Base-by-base conservation (phyloP, 1,140 invertebrate genomes). In the Scaptodrosophila lebanonensis region DNA sequence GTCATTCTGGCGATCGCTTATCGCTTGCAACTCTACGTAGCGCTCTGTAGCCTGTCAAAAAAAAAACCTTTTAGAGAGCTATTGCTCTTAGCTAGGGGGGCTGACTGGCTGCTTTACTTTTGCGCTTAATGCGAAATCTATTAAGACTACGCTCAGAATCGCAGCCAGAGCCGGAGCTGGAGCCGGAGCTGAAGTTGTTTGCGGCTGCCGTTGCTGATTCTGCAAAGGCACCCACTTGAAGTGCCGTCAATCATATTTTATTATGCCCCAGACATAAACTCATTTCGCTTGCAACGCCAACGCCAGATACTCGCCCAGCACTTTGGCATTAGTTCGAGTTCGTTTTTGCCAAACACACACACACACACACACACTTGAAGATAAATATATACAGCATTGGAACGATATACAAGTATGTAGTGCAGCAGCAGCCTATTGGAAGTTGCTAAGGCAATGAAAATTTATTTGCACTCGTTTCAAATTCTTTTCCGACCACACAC, bases 231-330 rank as follows among this genome's bases (percentile, higher is more conserved):
- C 48, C 32, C 38, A 71, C 42, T 67, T 64, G 57, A 79, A 82
- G 76, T 82, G 75, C 52, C 76, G 75, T 79, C 75, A 79, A 79
- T 83, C 75, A 79, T 79, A 75, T 79, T 79, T 79, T 79, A 79
- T 79, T 79, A 72, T 75, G 76, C 75, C 43, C 65, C 75, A 82
- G 75, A 79, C 75, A 82, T 66, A 75, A 79, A 79, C 75, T 82
- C 75, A 79, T 79, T 79, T 79, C 70, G 76, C 61, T 53, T 82
- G 75, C 75, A 20, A 44, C 40, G 42, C 17, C 44, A 38, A 43
- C 45, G 70, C 72, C 60, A 70, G 65, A 71, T 66, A 76, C 72
- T 73, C 72, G 73, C 42, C 72, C 59, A 45, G 49, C 53, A 70
- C 27, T 29, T 29, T 29, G 9, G 27, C 27, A 9, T n/a, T n/a